A percentile compares a stretch with the other conserved stretches of the same genome.
Conservation (phyloP, 2,113 vertebrate species). For the Cricetomys ansorgei region DNA sequence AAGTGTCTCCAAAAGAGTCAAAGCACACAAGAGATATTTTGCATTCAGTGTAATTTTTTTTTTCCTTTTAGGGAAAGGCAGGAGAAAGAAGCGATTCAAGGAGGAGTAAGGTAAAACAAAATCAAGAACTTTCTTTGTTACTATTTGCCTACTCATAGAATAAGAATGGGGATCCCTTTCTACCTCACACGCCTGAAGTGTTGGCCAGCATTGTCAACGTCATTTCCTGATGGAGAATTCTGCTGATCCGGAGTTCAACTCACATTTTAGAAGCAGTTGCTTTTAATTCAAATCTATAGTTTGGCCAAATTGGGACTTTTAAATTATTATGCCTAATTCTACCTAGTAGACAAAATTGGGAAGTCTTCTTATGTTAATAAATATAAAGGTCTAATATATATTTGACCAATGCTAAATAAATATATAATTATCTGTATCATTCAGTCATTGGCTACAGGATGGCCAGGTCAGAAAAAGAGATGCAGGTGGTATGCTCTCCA, state of each 20-base stretch:
- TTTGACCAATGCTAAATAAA: neutral
- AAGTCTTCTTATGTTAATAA: neutral
- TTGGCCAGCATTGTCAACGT: neutral
- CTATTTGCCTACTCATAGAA: neutral
- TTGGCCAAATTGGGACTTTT: neutral
- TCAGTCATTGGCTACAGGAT: neutral
- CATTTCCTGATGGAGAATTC: neutral
- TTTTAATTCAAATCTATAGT: neutral
- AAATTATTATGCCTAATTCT: neutral
- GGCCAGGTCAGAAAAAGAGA: neutral
- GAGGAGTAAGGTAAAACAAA: neutral
- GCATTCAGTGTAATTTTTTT: neutral
- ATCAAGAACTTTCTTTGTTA: neutral
- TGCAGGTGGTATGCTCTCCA: neutral
- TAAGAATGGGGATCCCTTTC: neutral
- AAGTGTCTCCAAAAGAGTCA: neutral
- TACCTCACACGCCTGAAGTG: neutral
- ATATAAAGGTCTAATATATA: neutral
- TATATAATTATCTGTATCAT: neutral
- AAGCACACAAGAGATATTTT: neutral
- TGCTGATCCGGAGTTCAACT: neutral
- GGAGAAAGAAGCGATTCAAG: neutral
- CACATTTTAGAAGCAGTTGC: neutral
- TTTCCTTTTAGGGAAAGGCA: neutral
- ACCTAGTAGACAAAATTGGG: neutral